phyloP scores from a whole-genome alignment of 1,140 invertebrate genomes.

The Sinella curviseta region DNA sequence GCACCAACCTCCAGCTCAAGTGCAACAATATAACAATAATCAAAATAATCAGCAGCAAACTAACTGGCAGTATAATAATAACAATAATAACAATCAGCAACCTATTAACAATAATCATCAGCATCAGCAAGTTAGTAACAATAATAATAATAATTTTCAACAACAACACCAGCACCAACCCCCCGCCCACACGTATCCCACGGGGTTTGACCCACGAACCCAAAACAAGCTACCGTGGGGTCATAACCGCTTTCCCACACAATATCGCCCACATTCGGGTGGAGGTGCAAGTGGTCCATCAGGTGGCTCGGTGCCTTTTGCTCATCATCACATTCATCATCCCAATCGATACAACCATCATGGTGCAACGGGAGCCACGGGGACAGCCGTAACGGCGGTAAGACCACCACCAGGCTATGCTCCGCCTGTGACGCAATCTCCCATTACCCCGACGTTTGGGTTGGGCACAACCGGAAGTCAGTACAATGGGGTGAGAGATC shows the following conservation, averaged over 20 bases:
- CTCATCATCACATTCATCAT: background rate
- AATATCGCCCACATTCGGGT: background rate
- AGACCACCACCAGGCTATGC: background rate
- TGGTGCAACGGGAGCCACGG: background rate
- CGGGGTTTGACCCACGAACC: background rate
- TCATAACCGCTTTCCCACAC: background rate
- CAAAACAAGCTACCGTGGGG: background rate
- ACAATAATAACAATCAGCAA: background rate
- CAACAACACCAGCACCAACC: background rate
- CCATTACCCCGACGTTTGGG: constrained; percentile 19
- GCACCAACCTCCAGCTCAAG: background rate
- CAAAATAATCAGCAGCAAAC: background rate
- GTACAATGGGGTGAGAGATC: background rate
- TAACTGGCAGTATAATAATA: background rate
- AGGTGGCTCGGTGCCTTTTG: background rate
- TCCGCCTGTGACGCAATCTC: background rate
- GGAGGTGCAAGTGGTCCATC: background rate
- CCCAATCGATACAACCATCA: background rate
- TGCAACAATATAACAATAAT: background rate
- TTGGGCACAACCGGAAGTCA: background rate
- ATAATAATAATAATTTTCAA: background rate
- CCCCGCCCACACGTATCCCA: background rate
- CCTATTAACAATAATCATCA: background rate
- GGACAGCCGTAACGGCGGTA: background rate
- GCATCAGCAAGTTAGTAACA: background rate